Evolutionary conservation across 2,797 vertebrate species (phyloP), one percentile per base, ranked within the genome.

Genomic region (Sciurus vulgaris): DNA sequence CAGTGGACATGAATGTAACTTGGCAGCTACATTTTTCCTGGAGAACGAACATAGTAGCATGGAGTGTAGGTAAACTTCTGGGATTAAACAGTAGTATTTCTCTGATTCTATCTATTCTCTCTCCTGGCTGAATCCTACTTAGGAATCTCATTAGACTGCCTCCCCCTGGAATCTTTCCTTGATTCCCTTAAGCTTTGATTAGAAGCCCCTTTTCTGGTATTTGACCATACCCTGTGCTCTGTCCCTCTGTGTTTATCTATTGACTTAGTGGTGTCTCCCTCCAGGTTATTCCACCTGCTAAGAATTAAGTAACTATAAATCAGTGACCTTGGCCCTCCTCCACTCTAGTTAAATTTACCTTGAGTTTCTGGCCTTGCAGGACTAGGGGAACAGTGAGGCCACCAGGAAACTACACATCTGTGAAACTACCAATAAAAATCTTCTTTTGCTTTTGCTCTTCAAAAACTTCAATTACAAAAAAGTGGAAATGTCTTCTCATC

Each of bases 1-100:
- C n/a, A 24, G 76, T 26, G 54, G 59, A 69, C 17, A 67, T 38
- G 44, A 74, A 74, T 38, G 18, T 69, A 89, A 65, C 24, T 82
- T 87, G 84, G 28, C 72, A 87, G 54, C 54, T 92, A 12, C 81
- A 77, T 59, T 92, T 97, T 85, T 78, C 38, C 22, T 38, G 51
- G 49, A 94, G 63, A 94, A 90, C 11, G 35, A 90, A 91, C 49
- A 85, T 67, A 70, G 30, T 59, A 54, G 54, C 24, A 33, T 84
- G 59, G 44, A 59, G 7, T 47, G 56, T 47, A 72, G 33, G 6
- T 69, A 41, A 56, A 74, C 38, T 41, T 89, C 38, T 87, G 3
- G 83, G 33, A 59, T 35, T 47, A 72, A 94, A 13, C 22, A 51
- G 41, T 49, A n/a, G 35, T 38, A 3, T 69, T 79, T 86, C 56